Evolutionary conservation across 2,797 vertebrate species (phyloP).

Genomic region (Catharus ustulatus): DNA sequence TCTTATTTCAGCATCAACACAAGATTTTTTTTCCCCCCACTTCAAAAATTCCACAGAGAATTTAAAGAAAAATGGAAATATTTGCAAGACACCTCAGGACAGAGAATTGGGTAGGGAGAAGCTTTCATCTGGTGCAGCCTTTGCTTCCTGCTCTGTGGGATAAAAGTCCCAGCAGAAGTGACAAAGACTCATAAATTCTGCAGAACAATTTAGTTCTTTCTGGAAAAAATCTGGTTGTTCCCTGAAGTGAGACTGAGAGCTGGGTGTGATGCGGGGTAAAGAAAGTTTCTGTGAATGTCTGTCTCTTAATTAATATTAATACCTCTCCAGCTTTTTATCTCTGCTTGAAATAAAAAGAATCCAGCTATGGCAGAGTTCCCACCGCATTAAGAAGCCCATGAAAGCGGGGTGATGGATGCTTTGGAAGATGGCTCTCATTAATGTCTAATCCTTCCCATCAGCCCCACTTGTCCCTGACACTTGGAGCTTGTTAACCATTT

Average conservation of each 20-base stretch:
- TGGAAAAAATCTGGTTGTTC: slow-evolving; percentile 37
- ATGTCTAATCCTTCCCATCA: slow-evolving; percentile 56
- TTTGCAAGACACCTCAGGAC: neutral
- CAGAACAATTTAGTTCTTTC: slow-evolving; percentile 21
- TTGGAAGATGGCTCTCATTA: slow-evolving; percentile 56
- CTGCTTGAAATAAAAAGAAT: slow-evolving; percentile 63
- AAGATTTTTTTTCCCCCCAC: fast-evolving
- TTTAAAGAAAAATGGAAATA: neutral
- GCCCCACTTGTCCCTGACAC: slow-evolving; percentile 47
- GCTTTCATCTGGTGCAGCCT: neutral
- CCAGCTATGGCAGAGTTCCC: slow-evolving; percentile 52
- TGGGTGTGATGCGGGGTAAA: neutral
- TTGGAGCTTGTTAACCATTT: slow-evolving; percentile 34
- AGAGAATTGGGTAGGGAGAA: neutral
- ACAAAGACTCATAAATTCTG: slow-evolving; percentile 31
- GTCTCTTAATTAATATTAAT: slow-evolving; percentile 68
- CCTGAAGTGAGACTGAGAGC: neutral
- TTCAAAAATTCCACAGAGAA: neutral
- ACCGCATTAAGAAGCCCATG: slow-evolving; percentile 49
- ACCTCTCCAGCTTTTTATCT: slow-evolving; percentile 42
- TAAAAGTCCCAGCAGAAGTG: slow-evolving; percentile 29
- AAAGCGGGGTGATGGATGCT: slow-evolving; percentile 32
- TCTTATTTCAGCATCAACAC: neutral
- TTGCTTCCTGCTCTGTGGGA: neutral
- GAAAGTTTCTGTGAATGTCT: slow-evolving; percentile 54